These are phyloP conservation scores for Petaurus breviceps DNA, from an alignment of 2,113 vertebrate species.

Conservation along the genomic window DNA sequence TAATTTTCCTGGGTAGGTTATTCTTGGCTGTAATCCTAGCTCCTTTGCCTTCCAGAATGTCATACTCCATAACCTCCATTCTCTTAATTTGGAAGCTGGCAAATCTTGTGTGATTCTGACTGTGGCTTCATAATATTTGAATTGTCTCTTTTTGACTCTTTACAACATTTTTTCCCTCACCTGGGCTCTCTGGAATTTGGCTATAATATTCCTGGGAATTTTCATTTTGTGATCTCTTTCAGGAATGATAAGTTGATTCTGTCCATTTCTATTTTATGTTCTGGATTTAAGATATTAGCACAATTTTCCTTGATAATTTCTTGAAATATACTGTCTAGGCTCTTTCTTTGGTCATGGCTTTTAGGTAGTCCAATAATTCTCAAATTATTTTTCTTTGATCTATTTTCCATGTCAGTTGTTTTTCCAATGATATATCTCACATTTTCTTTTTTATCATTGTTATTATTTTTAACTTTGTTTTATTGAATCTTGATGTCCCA, in stretches of 20 bases:
- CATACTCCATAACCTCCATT: background rate
- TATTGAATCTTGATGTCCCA: background rate
- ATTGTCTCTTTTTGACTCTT: background rate
- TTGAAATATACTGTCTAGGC: background rate
- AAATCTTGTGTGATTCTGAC: background rate
- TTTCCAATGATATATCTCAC: background rate
- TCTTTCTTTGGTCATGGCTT: background rate
- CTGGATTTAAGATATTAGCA: background rate
- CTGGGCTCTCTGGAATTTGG: background rate
- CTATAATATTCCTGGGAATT: background rate
- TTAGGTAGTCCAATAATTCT: background rate
- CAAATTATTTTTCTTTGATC: background rate
- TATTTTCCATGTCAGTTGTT: background rate
- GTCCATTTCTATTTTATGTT: background rate
- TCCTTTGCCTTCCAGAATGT: background rate
- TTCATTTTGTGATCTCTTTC: background rate
- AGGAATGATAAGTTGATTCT: background rate
- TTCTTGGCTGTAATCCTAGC: background rate
- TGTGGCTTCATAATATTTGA: background rate
- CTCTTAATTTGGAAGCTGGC: background rate
- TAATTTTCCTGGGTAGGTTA: background rate
- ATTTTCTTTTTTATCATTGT: background rate
- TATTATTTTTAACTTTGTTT: background rate
- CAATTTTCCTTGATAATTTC: background rate
- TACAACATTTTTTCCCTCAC: background rate